phyloP scores from a whole-genome alignment of 1,140 invertebrate genomes.

The Fopius arisanus region DNA sequence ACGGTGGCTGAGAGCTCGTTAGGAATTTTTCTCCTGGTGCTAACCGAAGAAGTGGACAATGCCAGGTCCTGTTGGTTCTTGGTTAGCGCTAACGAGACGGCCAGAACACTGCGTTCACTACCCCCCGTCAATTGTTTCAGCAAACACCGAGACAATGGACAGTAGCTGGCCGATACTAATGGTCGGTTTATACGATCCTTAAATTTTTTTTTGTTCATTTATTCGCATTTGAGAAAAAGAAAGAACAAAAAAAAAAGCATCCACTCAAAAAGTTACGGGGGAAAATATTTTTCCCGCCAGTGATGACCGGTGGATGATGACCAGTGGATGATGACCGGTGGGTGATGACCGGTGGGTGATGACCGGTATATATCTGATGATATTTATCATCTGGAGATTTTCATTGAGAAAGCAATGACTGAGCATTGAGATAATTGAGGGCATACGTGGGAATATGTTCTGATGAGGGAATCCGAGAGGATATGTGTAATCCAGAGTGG shows the following conservation, averaged over 20 bases:
- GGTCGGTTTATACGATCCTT: slow-evolving; percentile 61
- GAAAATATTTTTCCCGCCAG: neutral
- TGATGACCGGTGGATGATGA: too few relatives aligned
- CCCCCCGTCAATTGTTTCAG: slow-evolving; percentile 64
- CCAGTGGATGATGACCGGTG: too few relatives aligned
- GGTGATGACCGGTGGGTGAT: too few relatives aligned
- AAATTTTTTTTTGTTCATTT: slow-evolving; percentile 27
- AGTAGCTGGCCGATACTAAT: slow-evolving; percentile 63
- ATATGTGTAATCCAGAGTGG: slow-evolving; percentile 15
- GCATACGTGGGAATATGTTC: neutral
- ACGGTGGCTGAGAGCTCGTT: slow-evolving; percentile 56
- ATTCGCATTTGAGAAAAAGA: neutral
- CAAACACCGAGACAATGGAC: slow-evolving; percentile 66
- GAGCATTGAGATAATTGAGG: slow-evolving; percentile 9
- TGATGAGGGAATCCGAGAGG: neutral
- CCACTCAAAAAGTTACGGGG: too few relatives aligned
- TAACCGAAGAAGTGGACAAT: slow-evolving; percentile 60
- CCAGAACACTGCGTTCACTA: slow-evolving; percentile 48
- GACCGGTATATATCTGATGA: too few relatives aligned
- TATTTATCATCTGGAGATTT: too few relatives aligned
- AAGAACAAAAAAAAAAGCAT: neutral
- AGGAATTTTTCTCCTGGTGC: slow-evolving; percentile 63
- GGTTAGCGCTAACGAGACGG: slow-evolving; percentile 63
- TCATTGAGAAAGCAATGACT: neutral
- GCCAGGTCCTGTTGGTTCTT: slow-evolving; percentile 57